Evolutionary conservation across 2,113 vertebrate genomes (phyloP).

Genomic region (Pseudonaja textilis): DNA sequence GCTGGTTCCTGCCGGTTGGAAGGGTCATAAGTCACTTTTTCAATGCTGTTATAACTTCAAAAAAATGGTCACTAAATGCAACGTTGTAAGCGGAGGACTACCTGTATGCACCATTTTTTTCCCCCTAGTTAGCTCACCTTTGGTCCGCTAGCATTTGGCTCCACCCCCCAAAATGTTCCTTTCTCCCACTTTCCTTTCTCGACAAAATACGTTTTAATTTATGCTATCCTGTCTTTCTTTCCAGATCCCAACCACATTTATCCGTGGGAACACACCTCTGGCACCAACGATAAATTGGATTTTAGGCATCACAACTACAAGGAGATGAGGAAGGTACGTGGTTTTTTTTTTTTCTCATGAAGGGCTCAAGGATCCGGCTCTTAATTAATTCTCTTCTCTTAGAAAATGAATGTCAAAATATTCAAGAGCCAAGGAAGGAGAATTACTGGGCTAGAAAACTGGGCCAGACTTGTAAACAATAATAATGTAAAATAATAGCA

Average conservation of each 20-base stretch:
- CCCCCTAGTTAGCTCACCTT: too few relatives aligned
- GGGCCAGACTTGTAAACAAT: neutral
- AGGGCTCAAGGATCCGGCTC: too few relatives aligned
- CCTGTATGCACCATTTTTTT: too few relatives aligned
- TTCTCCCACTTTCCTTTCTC: neutral
- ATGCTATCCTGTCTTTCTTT: neutral
- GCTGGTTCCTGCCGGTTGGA: too few relatives aligned
- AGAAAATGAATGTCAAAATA: neutral
- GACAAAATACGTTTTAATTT: neutral
- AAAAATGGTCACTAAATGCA: too few relatives aligned
- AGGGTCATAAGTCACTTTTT: too few relatives aligned
- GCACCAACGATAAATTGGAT: slow-evolving; percentile 76
- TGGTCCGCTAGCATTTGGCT: neutral
- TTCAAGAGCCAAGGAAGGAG: neutral
- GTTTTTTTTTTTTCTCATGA: too few relatives aligned
- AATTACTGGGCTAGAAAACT: neutral
- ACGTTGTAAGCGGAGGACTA: too few relatives aligned
- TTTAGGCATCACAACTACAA: slow-evolving; percentile 94
- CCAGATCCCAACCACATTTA: slow-evolving; percentile 74
- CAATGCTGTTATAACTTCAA: too few relatives aligned
- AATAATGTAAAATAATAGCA: too few relatives aligned
- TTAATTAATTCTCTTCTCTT: too few relatives aligned
- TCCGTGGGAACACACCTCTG: slow-evolving; percentile 29
- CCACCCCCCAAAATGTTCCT: neutral
- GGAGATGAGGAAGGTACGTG: slow-evolving; percentile 91